Evolutionary conservation across 2,888 invertebrate genomes (phyloP).

Genomic region (Hoplodrina ambigua): DNA sequence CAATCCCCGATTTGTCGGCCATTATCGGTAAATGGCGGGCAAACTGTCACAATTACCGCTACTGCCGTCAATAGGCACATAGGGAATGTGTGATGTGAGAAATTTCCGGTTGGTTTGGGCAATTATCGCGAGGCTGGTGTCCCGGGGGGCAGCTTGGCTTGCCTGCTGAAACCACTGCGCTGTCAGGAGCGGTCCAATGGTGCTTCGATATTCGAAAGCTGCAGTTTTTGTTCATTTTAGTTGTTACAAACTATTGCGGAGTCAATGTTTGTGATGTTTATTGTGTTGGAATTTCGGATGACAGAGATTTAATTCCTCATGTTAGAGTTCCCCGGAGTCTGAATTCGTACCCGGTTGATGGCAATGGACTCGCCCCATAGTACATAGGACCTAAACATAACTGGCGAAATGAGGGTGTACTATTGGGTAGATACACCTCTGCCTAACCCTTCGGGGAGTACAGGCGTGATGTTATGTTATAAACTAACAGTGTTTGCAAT

Average conservation of each 20-base stretch:
- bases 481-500: not conserved
- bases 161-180: conserved; percentile 50
- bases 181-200: conserved; percentile 34
- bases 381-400: no score
- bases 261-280: not conserved
- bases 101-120: conserved; percentile 54
- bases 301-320: no score
- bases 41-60: conserved; percentile 62
- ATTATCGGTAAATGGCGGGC: conserved; percentile 56
- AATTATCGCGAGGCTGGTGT: conserved; percentile 56
- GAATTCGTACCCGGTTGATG: no score
- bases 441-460: no score
- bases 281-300: no score
- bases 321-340: no score
- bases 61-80: conserved; percentile 59
- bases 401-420: no score
- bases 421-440: no score
- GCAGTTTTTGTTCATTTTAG: conserved; percentile 4
- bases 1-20: conserved; percentile 51
- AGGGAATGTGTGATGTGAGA: conserved; percentile 62
- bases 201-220: conserved; percentile 20
- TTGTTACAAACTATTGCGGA: not conserved
- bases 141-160: conserved; percentile 54
- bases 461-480: no score
- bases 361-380: no score